A percentile compares a stretch with the other conserved stretches of the same genome.
Evolutionary conservation across 2,113 vertebrate genomes (phyloP).

Genomic region (Uropsilus gracilis): DNA sequence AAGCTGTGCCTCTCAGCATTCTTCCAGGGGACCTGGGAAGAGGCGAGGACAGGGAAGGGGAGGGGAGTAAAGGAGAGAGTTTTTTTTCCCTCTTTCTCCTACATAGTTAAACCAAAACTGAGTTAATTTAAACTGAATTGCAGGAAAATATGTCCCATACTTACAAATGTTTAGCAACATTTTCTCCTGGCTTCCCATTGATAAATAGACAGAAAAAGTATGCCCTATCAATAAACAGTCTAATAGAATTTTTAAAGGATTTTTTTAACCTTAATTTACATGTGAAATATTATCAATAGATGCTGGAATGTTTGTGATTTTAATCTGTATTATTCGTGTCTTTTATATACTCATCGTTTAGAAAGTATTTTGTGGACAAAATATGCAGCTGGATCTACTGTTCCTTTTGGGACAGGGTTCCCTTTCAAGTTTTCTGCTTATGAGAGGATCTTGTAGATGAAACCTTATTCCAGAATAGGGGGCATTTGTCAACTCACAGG

Average conservation of each 20-base stretch:
- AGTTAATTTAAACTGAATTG: background rate
- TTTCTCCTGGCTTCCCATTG: background rate
- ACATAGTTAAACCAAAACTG: conserved; percentile 25
- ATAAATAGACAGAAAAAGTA: conserved; percentile 49
- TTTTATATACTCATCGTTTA: conserved; percentile 37
- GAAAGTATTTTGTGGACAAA: background rate
- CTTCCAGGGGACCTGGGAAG: background rate
- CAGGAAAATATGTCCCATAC: background rate
- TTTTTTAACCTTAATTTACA: conserved; percentile 51
- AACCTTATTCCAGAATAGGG: background rate
- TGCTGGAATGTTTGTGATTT: conserved; percentile 31
- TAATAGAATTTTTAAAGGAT: background rate
- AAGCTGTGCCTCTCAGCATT: background rate
- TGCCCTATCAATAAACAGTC: conserved; percentile 45
- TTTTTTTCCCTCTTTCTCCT: background rate
- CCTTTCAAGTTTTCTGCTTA: background rate
- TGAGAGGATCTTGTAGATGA: background rate
- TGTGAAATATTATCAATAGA: conserved; percentile 42
- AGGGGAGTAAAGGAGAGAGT: background rate
- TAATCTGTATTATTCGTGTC: conserved; percentile 1
- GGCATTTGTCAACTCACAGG: background rate
- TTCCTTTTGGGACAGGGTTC: background rate
- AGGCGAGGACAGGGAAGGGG: background rate
- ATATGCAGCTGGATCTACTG: background rate
- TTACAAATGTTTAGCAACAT: background rate